Conservation (phyloP, 2,797 vertebrate species). For the Malurus leucopterus region DNA sequence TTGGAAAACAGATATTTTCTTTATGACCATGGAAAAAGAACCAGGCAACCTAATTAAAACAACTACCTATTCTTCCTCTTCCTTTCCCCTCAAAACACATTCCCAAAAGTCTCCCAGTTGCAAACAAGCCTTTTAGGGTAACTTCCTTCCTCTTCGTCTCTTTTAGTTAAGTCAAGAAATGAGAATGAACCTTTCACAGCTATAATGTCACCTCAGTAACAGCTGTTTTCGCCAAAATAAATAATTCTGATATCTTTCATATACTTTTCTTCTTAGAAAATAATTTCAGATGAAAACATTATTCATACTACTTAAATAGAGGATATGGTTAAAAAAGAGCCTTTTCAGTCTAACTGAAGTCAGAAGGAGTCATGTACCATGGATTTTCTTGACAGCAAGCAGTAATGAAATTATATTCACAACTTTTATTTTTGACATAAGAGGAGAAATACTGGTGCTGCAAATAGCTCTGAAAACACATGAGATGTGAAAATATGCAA, state of each 20-base stretch:
- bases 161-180: background rate
- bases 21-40: background rate
- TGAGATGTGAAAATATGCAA: conserved; percentile 8
- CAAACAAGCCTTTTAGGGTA: background rate
- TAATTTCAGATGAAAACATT: background rate
- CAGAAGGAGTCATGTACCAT: background rate
- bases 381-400: background rate
- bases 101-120: background rate
- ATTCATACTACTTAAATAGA: background rate
- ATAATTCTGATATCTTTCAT: background rate
- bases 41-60: background rate
- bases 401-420: background rate
- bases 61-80: background rate
- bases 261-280: background rate
- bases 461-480: conserved; percentile 19
- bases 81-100: background rate
- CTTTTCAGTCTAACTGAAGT: background rate
- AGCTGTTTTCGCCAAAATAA: background rate
- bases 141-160: background rate
- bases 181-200: background rate
- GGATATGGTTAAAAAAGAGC: background rate
- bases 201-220: background rate
- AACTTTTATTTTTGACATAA: conserved; percentile 19
- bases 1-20: background rate
- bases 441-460: background rate